phyloP scores from a whole-genome alignment of 92 coral and sea anemone genomes.

The Epizoanthus ramosus region DNA sequence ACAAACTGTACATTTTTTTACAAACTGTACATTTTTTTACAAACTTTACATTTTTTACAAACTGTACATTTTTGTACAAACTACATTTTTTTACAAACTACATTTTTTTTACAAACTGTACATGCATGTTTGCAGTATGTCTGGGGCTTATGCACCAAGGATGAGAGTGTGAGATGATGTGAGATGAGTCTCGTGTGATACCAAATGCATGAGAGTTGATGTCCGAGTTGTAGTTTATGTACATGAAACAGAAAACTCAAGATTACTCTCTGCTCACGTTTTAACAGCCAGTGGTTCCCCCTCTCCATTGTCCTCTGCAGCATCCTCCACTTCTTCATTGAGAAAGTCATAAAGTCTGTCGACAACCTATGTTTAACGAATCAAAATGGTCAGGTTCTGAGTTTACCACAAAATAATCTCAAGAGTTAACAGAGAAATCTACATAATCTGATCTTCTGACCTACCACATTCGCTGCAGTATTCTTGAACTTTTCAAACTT shows the following conservation, averaged over 20 bases:
- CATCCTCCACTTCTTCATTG: slow-evolving; percentile 77
- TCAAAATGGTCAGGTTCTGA: neutral
- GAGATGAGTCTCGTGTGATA: too few relatives aligned
- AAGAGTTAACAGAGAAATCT: neutral
- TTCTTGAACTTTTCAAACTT: slow-evolving; percentile 54
- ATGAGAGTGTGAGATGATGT: too few relatives aligned
- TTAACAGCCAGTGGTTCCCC: slow-evolving; percentile 88
- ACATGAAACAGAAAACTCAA: neutral
- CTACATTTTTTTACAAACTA: too few relatives aligned
- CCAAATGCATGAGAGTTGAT: neutral
- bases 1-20: too few relatives aligned
- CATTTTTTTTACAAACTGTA: too few relatives aligned
- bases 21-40: too few relatives aligned
- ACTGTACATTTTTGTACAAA: too few relatives aligned
- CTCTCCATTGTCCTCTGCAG: slow-evolving; percentile 57
- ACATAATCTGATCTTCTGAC: neutral
- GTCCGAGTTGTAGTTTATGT: too few relatives aligned
- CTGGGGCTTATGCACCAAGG: too few relatives aligned
- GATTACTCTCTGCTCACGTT: slow-evolving; percentile 56
- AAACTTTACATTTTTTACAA: too few relatives aligned
- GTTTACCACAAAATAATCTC: neutral
- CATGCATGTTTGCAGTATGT: too few relatives aligned
- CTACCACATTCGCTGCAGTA: slow-evolving; percentile 39
- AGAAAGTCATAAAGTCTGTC: slow-evolving; percentile 91
- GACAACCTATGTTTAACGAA: slow-evolving; percentile 65